Percentiles rank a stretch among this genome's conserved stretches.
Evolutionary conservation across 2,888 invertebrate genomes (phyloP).

Genomic region (Volucella inanis): DNA sequence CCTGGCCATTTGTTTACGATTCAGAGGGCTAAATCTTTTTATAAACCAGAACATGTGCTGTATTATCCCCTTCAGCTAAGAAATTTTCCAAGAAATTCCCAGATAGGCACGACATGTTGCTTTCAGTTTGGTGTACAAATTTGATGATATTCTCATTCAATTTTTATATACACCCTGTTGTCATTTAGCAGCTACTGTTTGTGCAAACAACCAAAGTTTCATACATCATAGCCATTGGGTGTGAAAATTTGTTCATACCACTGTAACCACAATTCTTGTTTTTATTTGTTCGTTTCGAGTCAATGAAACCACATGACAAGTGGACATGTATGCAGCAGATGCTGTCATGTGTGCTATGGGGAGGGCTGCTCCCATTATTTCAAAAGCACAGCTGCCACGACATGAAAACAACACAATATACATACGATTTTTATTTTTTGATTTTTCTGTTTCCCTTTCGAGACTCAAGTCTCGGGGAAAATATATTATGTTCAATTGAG

Average conservation of each 20-base stretch:
- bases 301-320: constrained; percentile 33
- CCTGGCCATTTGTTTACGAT: no score
- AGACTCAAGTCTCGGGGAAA: constrained; percentile 18
- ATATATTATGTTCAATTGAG: constrained; percentile 53
- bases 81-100: no score
- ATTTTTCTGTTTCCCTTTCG: not conserved
- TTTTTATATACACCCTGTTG: no score
- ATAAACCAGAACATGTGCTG: no score
- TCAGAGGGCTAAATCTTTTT: no score
- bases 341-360: constrained; percentile 2
- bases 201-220: no score
- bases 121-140: no score
- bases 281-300: not conserved
- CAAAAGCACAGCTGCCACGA: constrained; percentile 50
- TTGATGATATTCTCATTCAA: no score
- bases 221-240: no score
- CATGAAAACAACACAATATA: constrained; percentile 19
- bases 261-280: constrained; percentile 8
- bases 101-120: no score
- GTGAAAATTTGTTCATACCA: not conserved
- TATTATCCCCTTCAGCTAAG: no score
- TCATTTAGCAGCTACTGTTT: no score
- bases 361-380: constrained; percentile 26
- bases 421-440: not conserved
- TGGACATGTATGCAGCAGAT: constrained; percentile 13